These are phyloP conservation scores for Ashinkailepas kermadecensis DNA, from an alignment of 2,888 invertebrate species.

Conservation along the genomic window DNA sequence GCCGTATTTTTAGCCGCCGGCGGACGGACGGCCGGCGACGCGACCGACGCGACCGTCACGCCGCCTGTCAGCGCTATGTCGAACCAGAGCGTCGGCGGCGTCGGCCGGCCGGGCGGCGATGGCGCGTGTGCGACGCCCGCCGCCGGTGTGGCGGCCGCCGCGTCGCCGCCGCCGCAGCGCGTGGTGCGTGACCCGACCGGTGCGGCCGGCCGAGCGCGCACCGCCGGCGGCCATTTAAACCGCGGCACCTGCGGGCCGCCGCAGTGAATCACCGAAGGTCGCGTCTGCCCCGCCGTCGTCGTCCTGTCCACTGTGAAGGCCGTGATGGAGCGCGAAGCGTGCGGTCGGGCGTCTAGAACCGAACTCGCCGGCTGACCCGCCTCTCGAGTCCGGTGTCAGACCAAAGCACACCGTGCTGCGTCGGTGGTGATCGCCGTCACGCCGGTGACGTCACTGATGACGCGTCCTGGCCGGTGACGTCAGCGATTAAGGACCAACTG, in stretches of 20 bases:
- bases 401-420: no score
- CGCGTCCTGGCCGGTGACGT: no score
- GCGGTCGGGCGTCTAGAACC: no score
- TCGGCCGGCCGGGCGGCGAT: background rate
- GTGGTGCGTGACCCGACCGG: background rate
- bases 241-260: background rate
- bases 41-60: background rate
- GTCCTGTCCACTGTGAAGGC: no score
- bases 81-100: background rate
- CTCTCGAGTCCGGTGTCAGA: no score
- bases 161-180: background rate
- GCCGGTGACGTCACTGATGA: no score
- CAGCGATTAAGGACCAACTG: no score
- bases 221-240: conserved; percentile 10
- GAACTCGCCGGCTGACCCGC: no score
- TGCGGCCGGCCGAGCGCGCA: background rate
- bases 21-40: background rate
- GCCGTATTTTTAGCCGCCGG: conserved; percentile 9
- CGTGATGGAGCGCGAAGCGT: no score
- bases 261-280: no score
- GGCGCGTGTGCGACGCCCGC: background rate
- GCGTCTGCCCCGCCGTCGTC: no score
- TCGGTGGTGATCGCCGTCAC: no score
- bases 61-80: conserved; percentile 18
- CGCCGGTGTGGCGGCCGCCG: background rate